Percentiles rank a stretch among this genome's conserved stretches.
Evolutionary conservation across 2,797 vertebrate species (phyloP).

Genomic region (Syngnathus acus): DNA sequence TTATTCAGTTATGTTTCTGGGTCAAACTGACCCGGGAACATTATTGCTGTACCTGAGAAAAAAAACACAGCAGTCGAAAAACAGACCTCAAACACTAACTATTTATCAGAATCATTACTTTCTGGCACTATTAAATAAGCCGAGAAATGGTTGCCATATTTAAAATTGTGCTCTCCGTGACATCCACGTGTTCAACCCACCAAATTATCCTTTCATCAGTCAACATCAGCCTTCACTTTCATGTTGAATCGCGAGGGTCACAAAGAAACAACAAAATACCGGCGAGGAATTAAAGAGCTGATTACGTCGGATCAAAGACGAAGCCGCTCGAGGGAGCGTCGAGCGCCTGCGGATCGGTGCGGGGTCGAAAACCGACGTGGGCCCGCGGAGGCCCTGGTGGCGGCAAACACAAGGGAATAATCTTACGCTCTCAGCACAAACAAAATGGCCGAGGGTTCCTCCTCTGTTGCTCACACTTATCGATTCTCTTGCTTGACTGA

Average conservation of each 20-base stretch:
- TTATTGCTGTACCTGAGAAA: not conserved
- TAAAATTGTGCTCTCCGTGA: not conserved
- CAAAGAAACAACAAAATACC: constrained; percentile 42
- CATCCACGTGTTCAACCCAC: constrained; percentile 11
- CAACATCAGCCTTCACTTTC: constrained; percentile 27
- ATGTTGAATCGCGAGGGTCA: constrained; percentile 48
- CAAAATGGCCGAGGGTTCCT: constrained; percentile 80
- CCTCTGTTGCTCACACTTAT: constrained; percentile 67
- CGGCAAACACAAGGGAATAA: constrained; percentile 65
- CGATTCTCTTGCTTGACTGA: constrained; percentile 77
- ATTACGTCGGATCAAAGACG: constrained; percentile 40
- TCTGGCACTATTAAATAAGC: not conserved
- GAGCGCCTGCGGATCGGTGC: constrained; percentile 19
- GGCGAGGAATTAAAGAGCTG: constrained; percentile 35
- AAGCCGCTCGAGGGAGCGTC: constrained; percentile 11
- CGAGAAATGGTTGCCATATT: not conserved
- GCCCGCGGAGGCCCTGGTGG: constrained; percentile 48
- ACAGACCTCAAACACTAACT: too few species aligned
- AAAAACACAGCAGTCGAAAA: not conserved
- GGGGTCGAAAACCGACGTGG: constrained; percentile 42
- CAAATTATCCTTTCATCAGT: constrained; percentile 19
- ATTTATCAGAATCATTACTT: not conserved
- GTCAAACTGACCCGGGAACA: too few species aligned
- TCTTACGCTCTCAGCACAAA: constrained; percentile 79
- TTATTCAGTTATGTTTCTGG: too few species aligned